phyloP scores from a whole-genome alignment of 2,113 vertebrate species.

The Corythoichthys intestinalis region DNA sequence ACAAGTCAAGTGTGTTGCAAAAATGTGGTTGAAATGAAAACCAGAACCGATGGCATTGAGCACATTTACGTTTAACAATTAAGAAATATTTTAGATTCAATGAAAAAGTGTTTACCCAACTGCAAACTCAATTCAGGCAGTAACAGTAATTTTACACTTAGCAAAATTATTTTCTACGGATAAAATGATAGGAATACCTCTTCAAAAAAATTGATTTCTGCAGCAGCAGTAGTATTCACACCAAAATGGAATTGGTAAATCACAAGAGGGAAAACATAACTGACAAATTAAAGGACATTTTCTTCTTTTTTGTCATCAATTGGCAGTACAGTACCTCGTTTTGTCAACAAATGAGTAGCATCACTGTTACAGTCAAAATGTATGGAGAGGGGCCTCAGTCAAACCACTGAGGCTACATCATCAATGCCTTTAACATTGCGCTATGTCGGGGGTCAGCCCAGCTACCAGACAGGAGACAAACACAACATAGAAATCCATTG shows the following conservation, averaged over 20 bases:
- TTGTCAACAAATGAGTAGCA: conserved; percentile 7
- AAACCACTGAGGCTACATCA: conserved; percentile 41
- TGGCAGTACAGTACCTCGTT: neutral
- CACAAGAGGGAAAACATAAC: neutral
- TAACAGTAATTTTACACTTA: neutral
- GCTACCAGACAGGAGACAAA: conserved; percentile 68
- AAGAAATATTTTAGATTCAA: neutral
- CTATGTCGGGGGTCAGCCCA: conserved; percentile 38
- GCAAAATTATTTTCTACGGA: too few relatives aligned
- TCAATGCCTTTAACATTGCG: conserved; percentile 31
- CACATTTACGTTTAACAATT: neutral
- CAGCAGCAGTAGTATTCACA: too few relatives aligned
- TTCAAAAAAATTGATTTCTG: neutral
- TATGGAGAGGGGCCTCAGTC: conserved; percentile 31
- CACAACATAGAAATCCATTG: conserved; percentile 54
- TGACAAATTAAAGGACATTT: neutral
- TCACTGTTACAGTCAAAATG: conserved; percentile 22
- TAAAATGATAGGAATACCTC: neutral
- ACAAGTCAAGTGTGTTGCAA: neutral
- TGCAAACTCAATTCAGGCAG: neutral
- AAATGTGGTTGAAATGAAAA: neutral
- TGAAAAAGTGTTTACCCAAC: neutral
- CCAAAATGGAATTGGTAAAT: neutral
- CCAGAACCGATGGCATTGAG: neutral
- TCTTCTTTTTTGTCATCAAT: neutral